Evolutionary conservation across 2,797 vertebrate genomes (phyloP).

Genomic region (Sebastes reedi): DNA sequence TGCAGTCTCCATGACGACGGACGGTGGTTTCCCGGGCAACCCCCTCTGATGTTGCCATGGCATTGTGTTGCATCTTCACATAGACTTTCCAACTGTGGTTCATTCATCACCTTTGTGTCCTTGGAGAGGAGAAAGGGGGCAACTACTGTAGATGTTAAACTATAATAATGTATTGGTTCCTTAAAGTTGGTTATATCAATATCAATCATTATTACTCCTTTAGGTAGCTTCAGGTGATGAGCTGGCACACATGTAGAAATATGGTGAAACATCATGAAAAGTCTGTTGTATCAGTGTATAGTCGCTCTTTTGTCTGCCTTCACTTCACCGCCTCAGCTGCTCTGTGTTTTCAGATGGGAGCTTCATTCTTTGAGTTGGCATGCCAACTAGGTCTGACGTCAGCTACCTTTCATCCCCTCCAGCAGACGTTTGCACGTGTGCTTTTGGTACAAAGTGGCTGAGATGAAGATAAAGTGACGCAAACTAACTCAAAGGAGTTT

Average conservation of each 20-base stretch:
- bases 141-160: neutral
- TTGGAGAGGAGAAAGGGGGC: neutral
- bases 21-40: constrained; percentile 97
- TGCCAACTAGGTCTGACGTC: constrained; percentile 69
- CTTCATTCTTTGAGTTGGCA: constrained; percentile 63
- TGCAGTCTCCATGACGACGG: constrained; percentile 94
- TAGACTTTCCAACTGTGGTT: constrained; percentile 87
- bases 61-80: constrained; percentile 82
- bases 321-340: constrained; percentile 10
- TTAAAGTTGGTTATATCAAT: neutral
- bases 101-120: constrained; percentile 60
- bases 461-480: neutral
- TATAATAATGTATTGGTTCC: neutral
- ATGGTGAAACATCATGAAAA: neutral
- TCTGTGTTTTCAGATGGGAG: constrained; percentile 35
- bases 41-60: constrained; percentile 90
- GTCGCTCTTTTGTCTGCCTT: constrained; percentile 7
- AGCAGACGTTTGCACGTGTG: constrained; percentile 21
- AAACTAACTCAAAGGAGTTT: constrained; percentile 13
- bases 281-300: neutral
- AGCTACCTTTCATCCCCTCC: constrained; percentile 54
- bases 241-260: neutral
- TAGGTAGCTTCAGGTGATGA: neutral
- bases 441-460: constrained; percentile 19
- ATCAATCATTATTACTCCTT: neutral